Evolutionary conservation across 2,888 invertebrate species (phyloP), one percentile per base, ranked within the genome.

Genomic region (Drosophila fulvimacula): DNA sequence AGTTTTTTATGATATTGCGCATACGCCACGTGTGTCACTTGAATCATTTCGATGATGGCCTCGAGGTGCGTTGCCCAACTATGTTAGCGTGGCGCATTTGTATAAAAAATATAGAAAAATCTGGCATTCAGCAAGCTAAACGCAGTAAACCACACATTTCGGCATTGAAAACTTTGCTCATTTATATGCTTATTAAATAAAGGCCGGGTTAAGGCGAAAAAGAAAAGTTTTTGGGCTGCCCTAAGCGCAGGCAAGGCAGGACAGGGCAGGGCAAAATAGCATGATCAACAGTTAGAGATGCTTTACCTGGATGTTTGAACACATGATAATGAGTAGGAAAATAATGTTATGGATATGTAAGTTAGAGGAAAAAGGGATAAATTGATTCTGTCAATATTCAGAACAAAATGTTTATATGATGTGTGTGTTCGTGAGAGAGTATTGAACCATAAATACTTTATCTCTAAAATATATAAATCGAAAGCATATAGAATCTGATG

Each of bases 161-260:
- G 66, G 46, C 76, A 76, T 60, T 83, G 74, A 59, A 68, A 84
- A 84, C 88, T 84, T 89, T 81, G 60, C 67, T 69, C 89, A 89
- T 85, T 85, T 88, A 67, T 79, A 82, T 82, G 88, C 75, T 85
- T 85, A 88, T 85, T 87, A 79, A 89, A 82, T 85, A 61, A 53
- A 71, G 68, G 79, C 61, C 59, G 39, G 58, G 55, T 53, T 65
- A 51, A 66, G 60, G 6, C 19, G 7, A 24, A 19, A 55, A 15
- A 21, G 5, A n/a, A 11, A 36, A 63, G 36, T 46, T 41, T 44
- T 48, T 11, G 13, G 11, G 1, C 13, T n/a, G 44, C 42, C 38
- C 3, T 3, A 6, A 9, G 17, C 17, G 9, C 6, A 39, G 21
- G 41, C 42, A 5, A 21, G 3, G 39, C 17, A 0, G 7, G 27